A percentile compares a stretch with the other conserved stretches of the same genome.
These are phyloP conservation scores for Capreolus pygargus DNA, from an alignment of 2,113 vertebrate genomes.

Conservation along the genomic window DNA sequence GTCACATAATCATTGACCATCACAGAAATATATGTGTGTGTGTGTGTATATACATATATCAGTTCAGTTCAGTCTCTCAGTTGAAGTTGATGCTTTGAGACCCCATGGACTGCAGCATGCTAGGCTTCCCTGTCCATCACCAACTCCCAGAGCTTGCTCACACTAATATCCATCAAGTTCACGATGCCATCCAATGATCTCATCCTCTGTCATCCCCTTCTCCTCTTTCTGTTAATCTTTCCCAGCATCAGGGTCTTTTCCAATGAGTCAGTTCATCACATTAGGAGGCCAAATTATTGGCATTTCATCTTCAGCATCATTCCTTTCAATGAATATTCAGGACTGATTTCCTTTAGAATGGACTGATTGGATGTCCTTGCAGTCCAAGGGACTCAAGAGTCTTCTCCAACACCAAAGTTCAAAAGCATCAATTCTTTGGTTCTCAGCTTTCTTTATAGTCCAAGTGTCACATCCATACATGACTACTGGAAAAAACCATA, in stretches of 20 bases:
- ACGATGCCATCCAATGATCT: neutral
- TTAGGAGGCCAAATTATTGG: neutral
- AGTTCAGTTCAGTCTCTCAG: neutral
- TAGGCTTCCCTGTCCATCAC: neutral
- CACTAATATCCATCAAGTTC: neutral
- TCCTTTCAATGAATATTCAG: neutral
- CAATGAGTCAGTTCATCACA: neutral
- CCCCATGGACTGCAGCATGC: neutral
- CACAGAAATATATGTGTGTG: neutral
- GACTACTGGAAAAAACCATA: neutral
- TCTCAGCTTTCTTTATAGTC: neutral
- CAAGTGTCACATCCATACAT: neutral
- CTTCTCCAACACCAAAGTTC: neutral
- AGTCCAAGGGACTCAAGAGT: neutral
- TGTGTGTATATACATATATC: neutral
- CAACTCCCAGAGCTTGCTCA: neutral
- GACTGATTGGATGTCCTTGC: neutral
- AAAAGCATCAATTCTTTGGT: neutral
- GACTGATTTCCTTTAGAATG: neutral
- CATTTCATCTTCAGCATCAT: neutral
- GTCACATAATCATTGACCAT: fast-evolving
- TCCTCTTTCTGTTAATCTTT: neutral
- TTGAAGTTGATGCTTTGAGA: fast-evolving
- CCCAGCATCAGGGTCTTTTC: neutral
- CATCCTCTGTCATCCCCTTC: neutral